Percentiles rank a stretch among this genome's conserved stretches.
Conservation (phyloP, 2,888 invertebrate species). For the Fabriciana adippe region DNA sequence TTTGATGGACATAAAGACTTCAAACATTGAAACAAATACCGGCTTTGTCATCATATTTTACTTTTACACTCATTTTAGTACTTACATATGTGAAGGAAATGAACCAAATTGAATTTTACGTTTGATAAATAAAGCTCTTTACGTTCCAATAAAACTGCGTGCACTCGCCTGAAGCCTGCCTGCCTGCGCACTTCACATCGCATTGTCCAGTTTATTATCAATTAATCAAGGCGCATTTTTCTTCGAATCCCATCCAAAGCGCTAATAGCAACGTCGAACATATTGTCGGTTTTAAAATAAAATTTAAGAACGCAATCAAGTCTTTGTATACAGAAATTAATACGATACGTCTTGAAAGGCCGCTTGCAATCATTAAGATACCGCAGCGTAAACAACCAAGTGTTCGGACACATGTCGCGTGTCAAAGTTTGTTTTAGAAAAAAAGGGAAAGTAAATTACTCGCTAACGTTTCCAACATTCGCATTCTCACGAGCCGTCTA, state of each 20-base stretch:
- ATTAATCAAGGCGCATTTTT: constrained; percentile 64
- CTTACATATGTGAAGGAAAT: background rate
- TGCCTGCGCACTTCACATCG: constrained; percentile 43
- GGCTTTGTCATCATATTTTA: constrained; percentile 8
- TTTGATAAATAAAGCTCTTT: constrained; percentile 70
- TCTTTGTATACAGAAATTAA: constrained; percentile 71
- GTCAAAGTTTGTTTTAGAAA: constrained; percentile 43
- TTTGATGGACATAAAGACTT: constrained; percentile 9
- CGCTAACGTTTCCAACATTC: constrained; percentile 35
- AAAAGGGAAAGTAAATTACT: constrained; percentile 42
- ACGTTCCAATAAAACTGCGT: constrained; percentile 60
- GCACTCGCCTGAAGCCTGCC: constrained; percentile 38
- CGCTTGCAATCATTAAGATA: constrained; percentile 61
- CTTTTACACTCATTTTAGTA: constrained; percentile 3
- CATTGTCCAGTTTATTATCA: constrained; percentile 64
- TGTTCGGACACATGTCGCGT: constrained; percentile 50
- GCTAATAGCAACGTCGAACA: constrained; percentile 58
- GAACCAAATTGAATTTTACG: constrained; percentile 49
- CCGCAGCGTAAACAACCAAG: constrained; percentile 63
- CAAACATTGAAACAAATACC: constrained; percentile 14
- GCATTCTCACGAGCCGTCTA: constrained; percentile 38
- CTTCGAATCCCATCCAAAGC: constrained; percentile 51
- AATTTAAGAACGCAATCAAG: constrained; percentile 74
- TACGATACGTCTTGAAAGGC: constrained; percentile 59
- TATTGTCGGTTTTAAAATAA: constrained; percentile 74